Evolutionary conservation across 2,113 vertebrate species (phyloP).

Genomic region (Microtus richardsoni): DNA sequence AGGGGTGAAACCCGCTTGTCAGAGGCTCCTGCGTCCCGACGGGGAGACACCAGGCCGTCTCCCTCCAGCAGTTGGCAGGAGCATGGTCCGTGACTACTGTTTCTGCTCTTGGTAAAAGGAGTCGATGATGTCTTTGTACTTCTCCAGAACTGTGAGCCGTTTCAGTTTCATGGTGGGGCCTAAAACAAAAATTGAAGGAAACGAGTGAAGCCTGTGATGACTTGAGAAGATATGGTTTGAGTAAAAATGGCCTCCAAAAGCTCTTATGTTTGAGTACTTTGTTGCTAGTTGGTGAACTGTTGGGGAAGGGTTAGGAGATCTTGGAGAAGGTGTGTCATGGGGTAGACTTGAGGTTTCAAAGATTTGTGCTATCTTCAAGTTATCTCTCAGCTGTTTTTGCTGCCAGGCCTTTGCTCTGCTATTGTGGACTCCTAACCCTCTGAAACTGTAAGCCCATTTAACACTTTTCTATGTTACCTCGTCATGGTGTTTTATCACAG

Average conservation of each 20-base stretch:
- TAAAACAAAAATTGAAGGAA: slow-evolving; percentile 74
- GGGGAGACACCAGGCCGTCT: not conserved
- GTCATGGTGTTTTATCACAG: not conserved
- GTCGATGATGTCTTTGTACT: slow-evolving; percentile 88
- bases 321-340: not conserved
- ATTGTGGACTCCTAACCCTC: not conserved
- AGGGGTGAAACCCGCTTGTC: not conserved
- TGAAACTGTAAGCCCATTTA: not conserved
- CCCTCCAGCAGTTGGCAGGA: not conserved
- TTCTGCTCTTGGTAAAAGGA: slow-evolving; percentile 87
- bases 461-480: not conserved
- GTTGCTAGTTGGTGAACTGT: not conserved
- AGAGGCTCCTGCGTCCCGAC: not conserved
- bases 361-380: not conserved
- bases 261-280: not conserved
- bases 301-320: not conserved
- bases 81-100: not conserved
- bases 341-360: not conserved
- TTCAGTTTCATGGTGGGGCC: slow-evolving; percentile 94
- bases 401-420: not conserved
- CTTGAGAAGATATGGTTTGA: not conserved
- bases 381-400: not conserved
- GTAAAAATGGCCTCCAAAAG: not conserved
- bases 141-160: slow-evolving; percentile 87
- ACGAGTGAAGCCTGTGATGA: not conserved